These are phyloP conservation scores for Thymallus thymallus DNA, from an alignment of 2,113 vertebrate genomes.

Conservation along the genomic window DNA sequence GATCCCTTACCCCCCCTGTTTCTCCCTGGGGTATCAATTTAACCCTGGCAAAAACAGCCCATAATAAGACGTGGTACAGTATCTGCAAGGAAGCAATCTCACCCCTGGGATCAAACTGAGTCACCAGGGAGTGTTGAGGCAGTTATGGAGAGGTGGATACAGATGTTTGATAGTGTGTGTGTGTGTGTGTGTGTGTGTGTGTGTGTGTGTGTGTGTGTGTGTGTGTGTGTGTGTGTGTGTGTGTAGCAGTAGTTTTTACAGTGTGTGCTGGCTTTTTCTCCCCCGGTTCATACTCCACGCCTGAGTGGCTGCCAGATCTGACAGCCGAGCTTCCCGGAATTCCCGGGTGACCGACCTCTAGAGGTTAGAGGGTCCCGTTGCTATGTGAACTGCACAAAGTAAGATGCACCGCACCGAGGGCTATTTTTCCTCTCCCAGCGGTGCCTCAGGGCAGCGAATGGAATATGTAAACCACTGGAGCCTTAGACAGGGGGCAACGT, in stretches of 20 bases:
- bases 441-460: conserved; percentile 19
- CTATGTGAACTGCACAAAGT: conserved; percentile 64
- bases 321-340: conserved; percentile 64
- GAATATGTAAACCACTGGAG: conserved; percentile 8
- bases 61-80: conserved; percentile 23
- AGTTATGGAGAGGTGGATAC: conserved; percentile 28
- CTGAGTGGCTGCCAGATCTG: conserved; percentile 65
- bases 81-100: conserved; percentile 33
- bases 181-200: no score
- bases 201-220: no score
- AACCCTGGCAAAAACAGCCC: conserved; percentile 50
- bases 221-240: not conserved
- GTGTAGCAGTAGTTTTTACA: conserved; percentile 15
- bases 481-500: conserved; percentile 23
- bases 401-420: conserved; percentile 25
- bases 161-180: not conserved
- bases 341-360: conserved; percentile 53
- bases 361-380: conserved; percentile 63
- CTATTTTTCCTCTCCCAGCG: not conserved
- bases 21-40: conserved; percentile 58
- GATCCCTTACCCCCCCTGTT: conserved; percentile 19
- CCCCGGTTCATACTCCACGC: conserved; percentile 32
- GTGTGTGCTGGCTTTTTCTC: conserved; percentile 32
- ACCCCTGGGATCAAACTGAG: conserved; percentile 30
- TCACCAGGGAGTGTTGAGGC: conserved; percentile 35